phyloP scores from a whole-genome alignment of 2,797 vertebrate species.

The Siniperca obscura region DNA sequence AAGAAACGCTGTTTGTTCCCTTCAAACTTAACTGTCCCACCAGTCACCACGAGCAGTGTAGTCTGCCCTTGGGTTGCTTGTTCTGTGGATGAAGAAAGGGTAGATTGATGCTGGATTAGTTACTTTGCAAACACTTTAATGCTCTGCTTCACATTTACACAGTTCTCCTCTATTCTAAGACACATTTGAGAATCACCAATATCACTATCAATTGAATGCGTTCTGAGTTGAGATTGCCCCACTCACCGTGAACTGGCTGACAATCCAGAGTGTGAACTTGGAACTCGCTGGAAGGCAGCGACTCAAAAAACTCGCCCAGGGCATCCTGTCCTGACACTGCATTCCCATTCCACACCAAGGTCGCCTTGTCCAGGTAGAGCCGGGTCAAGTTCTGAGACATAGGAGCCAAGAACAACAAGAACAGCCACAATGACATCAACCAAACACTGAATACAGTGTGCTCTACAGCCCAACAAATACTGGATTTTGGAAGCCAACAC shows the following conservation, averaged over 20 bases:
- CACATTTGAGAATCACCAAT: not conserved
- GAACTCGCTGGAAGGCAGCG: conserved; percentile 96
- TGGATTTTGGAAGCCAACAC: not conserved
- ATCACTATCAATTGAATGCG: not conserved
- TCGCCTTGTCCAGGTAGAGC: conserved; percentile 95
- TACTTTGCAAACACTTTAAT: not conserved
- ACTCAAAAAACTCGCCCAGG: conserved; percentile 94
- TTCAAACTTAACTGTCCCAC: conserved; percentile 94
- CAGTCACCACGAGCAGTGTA: conserved; percentile 93
- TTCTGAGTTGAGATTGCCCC: not conserved
- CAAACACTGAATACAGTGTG: not conserved
- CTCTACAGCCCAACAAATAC: not conserved
- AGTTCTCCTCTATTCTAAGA: not conserved
- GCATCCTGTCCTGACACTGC: conserved; percentile 91
- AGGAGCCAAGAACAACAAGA: not conserved
- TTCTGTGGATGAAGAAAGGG: conserved; percentile 81
- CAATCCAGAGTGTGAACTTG: conserved; percentile 94
- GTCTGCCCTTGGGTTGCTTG: conserved; percentile 96
- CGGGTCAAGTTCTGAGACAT: conserved; percentile 88
- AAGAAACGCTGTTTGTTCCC: conserved; percentile 95
- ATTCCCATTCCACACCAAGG: conserved; percentile 97
- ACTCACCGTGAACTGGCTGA: conserved; percentile 94
- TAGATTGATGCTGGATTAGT: not conserved
- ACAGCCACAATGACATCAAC: not conserved
- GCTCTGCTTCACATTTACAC: not conserved